Evolutionary conservation across 2,797 vertebrate genomes (phyloP).

Genomic region (Sebastes itinus): DNA sequence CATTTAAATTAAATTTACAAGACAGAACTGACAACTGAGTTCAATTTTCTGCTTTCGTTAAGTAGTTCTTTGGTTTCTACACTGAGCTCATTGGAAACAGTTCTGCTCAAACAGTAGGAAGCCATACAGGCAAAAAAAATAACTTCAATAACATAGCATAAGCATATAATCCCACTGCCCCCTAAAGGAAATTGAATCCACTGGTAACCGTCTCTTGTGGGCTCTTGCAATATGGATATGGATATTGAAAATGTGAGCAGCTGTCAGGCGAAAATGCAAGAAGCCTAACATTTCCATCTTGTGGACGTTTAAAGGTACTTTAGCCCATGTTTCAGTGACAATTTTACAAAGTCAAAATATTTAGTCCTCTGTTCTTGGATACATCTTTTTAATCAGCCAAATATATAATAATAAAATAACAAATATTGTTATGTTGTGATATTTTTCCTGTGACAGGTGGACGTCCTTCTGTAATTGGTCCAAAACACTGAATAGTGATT

Average conservation of each 20-base stretch:
- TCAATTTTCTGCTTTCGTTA: not conserved
- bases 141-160: not conserved
- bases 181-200: not conserved
- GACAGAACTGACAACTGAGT: not conserved
- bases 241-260: not conserved
- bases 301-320: not conserved
- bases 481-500: not conserved
- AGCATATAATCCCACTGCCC: not conserved
- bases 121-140: not conserved
- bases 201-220: not conserved
- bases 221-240: not conserved
- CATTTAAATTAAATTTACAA: not conserved
- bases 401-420: not conserved
- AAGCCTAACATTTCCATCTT: constrained; percentile 33
- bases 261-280: not conserved
- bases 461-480: not conserved
- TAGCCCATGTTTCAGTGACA: not conserved
- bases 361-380: not conserved
- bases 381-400: not conserved
- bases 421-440: not conserved
- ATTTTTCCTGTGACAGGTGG: not conserved
- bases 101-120: not conserved
- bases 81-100: not conserved
- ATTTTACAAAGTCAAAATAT: not conserved
- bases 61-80: not conserved